phyloP scores from a whole-genome alignment of 2,797 vertebrate genomes.

The Tokudaia muenninki region DNA sequence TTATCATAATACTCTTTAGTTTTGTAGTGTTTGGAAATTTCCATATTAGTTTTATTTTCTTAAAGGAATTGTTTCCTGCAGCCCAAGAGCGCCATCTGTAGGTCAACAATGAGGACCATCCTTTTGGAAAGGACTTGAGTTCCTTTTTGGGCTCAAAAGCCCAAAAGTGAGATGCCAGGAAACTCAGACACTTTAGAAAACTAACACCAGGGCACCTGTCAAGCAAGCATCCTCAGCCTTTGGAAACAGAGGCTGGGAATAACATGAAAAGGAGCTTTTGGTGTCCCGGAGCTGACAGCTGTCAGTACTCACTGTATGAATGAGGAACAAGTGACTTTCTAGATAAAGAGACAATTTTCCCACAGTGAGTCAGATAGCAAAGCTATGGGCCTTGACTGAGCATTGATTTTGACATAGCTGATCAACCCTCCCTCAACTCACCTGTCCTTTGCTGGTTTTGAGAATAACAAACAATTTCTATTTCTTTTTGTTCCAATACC shows the following conservation, averaged over 20 bases:
- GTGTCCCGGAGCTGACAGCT: not conserved
- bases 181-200: not conserved
- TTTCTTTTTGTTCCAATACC: not conserved
- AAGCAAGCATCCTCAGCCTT: not conserved
- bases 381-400: not conserved
- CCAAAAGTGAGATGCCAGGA: not conserved
- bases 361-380: not conserved
- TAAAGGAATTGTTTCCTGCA: not conserved
- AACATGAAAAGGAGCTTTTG: not conserved
- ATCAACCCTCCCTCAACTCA: not conserved
- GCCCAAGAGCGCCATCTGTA: slow-evolving; percentile 69
- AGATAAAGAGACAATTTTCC: not conserved
- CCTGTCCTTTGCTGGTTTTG: not conserved
- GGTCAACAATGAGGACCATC: not conserved
- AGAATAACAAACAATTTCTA: not conserved
- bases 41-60: not conserved
- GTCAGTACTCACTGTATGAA: not conserved
- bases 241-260: not conserved
- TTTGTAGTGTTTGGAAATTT: slow-evolving; percentile 10
- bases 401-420: not conserved
- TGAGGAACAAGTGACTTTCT: not conserved
- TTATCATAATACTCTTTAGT: not conserved
- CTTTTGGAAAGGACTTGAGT: not conserved
- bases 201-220: not conserved
- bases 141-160: not conserved